Base-by-base conservation (phyloP, 2,113 vertebrate genomes). In the Sphyrna mokarran region DNA sequence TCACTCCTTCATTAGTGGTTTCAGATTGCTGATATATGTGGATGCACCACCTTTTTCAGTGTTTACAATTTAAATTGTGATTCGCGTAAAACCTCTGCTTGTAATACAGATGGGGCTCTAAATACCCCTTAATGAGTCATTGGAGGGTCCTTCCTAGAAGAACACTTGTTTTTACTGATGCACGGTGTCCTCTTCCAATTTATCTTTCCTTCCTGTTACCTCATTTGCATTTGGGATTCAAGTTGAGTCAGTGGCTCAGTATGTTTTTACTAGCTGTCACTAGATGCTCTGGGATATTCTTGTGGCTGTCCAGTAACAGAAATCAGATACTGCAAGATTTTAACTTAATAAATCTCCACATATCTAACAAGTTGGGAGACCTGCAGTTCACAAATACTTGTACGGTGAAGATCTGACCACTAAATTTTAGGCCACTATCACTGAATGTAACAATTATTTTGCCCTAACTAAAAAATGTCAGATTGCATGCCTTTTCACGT, bases 31-130 rank as follows among this genome's bases (percentile, higher is more conserved):
- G 58, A 68, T 66, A 68, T 66, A 66, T 37, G 29, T 93, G 61
- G 61, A 68, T 93, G 61, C 89, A 93, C 61, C 66, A 11, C n/a
- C 89, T 93, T 93, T 93, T 16, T 93, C 63, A 16, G 61, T 83
- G 80, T 93, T 66, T 66, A 93, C 61, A 66, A n/a, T 68, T 93
- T 37, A 93, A 37, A 93, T 66, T 93, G 89, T 66, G 89, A 93
- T 93, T 66, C 89, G 63, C 66, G 89, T 93, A 14, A 93, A 68
- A 93, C n/a, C 89, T n/a, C 63, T 93, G 61, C 61, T 20, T 66
- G 89, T 68, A 37, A 37, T 20, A 68, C 61, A 20, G 61, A 20
- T 20, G n/a, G 89, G 89, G 33, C n/a, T 43, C 61, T 66, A 68
- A 22, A 58, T 16, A n/a, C 61, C 29, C 58, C 33, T 58, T 91